Conservation (phyloP, 2,888 invertebrate species). For the Gibbula magus region DNA sequence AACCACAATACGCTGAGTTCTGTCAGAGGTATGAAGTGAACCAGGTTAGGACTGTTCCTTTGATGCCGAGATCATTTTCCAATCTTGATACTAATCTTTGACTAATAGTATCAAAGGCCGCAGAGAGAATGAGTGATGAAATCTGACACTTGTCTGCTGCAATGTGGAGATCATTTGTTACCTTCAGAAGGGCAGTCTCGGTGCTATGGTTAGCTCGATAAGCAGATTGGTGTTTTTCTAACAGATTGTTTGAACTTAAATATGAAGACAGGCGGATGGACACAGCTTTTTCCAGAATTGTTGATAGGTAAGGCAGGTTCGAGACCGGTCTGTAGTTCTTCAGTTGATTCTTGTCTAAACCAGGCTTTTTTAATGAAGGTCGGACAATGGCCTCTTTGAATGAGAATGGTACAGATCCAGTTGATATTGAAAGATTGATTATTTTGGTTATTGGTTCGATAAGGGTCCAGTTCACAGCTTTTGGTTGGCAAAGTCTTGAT, state of each 20-base stretch:
- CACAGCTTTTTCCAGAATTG: too few relatives aligned
- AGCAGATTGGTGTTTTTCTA: neutral
- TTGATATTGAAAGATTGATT: constrained; percentile 8
- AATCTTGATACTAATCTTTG: neutral
- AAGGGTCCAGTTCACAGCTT: constrained; percentile 23
- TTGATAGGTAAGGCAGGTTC: constrained; percentile 4
- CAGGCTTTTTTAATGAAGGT: constrained; percentile 4
- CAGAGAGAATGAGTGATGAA: too few relatives aligned
- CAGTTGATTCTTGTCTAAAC: neutral
- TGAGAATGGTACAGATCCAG: neutral
- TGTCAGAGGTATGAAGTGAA: neutral
- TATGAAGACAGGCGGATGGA: too few relatives aligned
- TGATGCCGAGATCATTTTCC: neutral
- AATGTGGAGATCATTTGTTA: too few relatives aligned
- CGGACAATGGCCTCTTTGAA: constrained; percentile 17
- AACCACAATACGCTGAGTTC: too few relatives aligned
- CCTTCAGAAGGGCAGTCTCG: neutral
- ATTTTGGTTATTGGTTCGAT: constrained; percentile 2
- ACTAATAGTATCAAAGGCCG: too few relatives aligned
- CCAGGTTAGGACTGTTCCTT: neutral
- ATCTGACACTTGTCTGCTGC: too few relatives aligned
- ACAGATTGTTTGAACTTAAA: neutral
- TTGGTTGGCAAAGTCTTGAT: neutral
- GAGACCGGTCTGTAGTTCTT: constrained; percentile 29
- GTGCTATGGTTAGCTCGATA: neutral